A percentile compares a stretch with the other conserved stretches of the same genome.
These are phyloP conservation scores for Metopolophium dirhodum DNA, from an alignment of 1,140 invertebrate species.

Conservation along the genomic window DNA sequence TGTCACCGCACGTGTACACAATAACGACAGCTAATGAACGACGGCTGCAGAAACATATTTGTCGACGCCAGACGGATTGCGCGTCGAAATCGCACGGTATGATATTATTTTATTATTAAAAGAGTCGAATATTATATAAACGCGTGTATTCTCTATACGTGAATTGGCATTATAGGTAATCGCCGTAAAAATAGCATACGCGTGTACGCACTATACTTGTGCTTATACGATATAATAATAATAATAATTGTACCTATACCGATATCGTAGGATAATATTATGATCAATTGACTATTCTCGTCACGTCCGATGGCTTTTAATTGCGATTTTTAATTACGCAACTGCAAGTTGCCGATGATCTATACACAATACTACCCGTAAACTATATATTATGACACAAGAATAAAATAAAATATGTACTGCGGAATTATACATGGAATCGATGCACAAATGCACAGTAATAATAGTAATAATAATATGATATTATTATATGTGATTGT, in stretches of 20 bases:
- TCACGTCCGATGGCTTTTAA: constrained; percentile 27
- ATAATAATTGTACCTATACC: background rate
- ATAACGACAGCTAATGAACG: background rate
- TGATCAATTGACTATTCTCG: background rate
- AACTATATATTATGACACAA: background rate
- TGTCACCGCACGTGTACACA: background rate
- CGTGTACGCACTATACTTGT: background rate
- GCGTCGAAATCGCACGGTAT: background rate
- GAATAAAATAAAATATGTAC: background rate
- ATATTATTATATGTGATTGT: background rate
- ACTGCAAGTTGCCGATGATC: background rate
- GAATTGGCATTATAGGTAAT: too few species aligned
- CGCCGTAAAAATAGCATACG: background rate
- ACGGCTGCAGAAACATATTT: background rate
- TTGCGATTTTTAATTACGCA: constrained; percentile 39
- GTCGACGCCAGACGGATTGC: background rate
- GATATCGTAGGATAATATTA: background rate
- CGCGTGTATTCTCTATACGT: background rate
- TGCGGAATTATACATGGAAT: background rate
- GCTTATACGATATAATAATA: background rate
- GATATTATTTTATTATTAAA: background rate
- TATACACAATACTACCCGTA: too few species aligned
- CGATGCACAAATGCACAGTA: background rate
- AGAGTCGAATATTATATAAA: background rate
- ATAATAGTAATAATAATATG: background rate